Evolutionary conservation across 2,113 vertebrate genomes (phyloP).

Genomic region (Synchiropus splendidus): DNA sequence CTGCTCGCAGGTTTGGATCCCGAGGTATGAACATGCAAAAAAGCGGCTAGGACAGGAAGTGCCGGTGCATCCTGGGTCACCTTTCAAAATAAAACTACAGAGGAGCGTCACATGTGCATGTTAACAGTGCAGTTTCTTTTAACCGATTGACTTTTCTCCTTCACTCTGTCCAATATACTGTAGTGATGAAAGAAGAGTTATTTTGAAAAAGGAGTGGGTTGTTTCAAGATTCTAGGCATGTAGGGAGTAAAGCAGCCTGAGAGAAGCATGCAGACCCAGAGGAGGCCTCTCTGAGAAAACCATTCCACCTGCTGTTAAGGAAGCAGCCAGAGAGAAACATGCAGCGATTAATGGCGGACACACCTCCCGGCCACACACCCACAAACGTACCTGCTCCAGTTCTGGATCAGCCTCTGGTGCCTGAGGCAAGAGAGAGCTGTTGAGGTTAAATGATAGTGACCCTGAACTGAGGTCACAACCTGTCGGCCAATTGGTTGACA

Average conservation of each 20-base stretch:
- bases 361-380: slow-evolving; percentile 13
- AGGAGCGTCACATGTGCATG: too few relatives aligned
- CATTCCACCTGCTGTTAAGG: not conserved
- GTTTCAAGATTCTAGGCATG: not conserved
- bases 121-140: too few relatives aligned
- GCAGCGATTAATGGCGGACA: slow-evolving; percentile 24
- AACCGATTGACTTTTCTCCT: too few relatives aligned
- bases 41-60: too few relatives aligned
- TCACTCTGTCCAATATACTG: too few relatives aligned
- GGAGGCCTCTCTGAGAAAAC: not conserved
- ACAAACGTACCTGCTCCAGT: slow-evolving; percentile 61
- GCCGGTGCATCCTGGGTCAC: too few relatives aligned
- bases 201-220: not conserved
- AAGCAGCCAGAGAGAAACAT: slow-evolving; percentile 12
- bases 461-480: slow-evolving; percentile 35
- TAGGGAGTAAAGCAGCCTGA: not conserved
- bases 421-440: slow-evolving; percentile 60
- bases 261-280: not conserved
- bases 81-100: too few relatives aligned
- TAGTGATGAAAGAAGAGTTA: not conserved
- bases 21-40: too few relatives aligned
- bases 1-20: too few relatives aligned
- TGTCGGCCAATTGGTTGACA: slow-evolving; percentile 19
- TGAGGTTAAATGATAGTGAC: slow-evolving; percentile 50
- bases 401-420: slow-evolving; percentile 60